These are phyloP conservation scores for Drosophila punjabiensis DNA, from an alignment of 1,140 invertebrate genomes.

Conservation along the genomic window DNA sequence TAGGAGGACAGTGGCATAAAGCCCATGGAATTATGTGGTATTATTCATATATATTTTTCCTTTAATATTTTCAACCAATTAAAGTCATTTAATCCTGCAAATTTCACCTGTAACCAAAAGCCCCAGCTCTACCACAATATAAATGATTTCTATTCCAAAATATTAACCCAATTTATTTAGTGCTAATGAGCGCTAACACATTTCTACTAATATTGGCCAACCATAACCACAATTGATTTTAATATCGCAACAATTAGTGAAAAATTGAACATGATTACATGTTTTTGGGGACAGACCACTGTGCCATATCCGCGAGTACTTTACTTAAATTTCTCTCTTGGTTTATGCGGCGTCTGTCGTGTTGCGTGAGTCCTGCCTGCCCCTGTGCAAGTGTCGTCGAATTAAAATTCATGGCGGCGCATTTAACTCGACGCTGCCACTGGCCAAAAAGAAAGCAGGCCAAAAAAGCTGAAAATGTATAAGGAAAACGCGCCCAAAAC, in stretches of 20 bases:
- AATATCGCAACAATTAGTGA: background rate
- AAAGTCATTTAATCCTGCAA: background rate
- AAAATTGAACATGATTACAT: background rate
- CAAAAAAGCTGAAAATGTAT: conserved; percentile 31
- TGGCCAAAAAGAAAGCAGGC: conserved; percentile 54
- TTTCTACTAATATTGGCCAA: background rate
- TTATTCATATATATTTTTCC: background rate
- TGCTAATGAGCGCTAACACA: conserved; percentile 7
- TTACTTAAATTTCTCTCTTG: conserved; percentile 66
- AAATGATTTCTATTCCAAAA: background rate
- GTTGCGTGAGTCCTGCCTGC: conserved; percentile 63
- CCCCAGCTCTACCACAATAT: background rate
- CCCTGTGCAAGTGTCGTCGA: conserved; percentile 76
- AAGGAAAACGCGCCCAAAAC: conserved; percentile 40
- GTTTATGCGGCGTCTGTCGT: conserved; percentile 64
- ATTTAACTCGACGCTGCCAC: conserved; percentile 69
- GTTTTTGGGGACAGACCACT: conserved; percentile 9
- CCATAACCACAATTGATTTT: conserved; percentile 6
- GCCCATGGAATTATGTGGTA: background rate
- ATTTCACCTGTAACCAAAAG: background rate
- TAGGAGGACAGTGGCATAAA: conserved; percentile 29
- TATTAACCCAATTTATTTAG: conserved; percentile 9
- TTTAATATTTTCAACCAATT: background rate
- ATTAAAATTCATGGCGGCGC: conserved; percentile 82
- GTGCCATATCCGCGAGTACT: conserved; percentile 35